Percentiles rank a stretch among this genome's conserved stretches.
Conservation (phyloP, 2,113 vertebrate species). For the Elephas maximus region DNA sequence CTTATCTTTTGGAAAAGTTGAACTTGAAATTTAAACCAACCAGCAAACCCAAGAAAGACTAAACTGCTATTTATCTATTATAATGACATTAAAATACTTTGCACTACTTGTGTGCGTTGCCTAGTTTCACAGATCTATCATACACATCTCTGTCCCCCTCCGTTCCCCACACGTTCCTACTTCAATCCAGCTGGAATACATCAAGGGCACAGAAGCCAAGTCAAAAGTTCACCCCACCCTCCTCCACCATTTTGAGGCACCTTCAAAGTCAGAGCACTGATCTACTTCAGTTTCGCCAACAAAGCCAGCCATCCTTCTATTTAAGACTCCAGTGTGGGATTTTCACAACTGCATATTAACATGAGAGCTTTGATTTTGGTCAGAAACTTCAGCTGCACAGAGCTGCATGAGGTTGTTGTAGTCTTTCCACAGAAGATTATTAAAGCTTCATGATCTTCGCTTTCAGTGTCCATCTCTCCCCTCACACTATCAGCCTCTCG, state of each 20-base stretch:
- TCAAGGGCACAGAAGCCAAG: constrained; percentile 89
- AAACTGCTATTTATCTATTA: constrained; percentile 74
- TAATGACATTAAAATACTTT: constrained; percentile 73
- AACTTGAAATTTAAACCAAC: constrained; percentile 63
- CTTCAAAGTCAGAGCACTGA: constrained; percentile 88
- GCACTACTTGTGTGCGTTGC: constrained; percentile 74
- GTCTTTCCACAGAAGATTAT: constrained; percentile 80
- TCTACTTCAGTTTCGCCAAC: constrained; percentile 85
- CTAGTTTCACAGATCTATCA: constrained; percentile 76
- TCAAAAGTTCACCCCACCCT: constrained; percentile 89
- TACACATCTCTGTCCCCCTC: constrained; percentile 77
- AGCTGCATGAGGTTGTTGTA: constrained; percentile 80
- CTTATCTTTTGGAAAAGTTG: constrained; percentile 68
- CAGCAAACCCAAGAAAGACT: constrained; percentile 53
- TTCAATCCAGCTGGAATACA: constrained; percentile 88
- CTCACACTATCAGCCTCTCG: constrained; percentile 57
- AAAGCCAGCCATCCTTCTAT: constrained; percentile 86
- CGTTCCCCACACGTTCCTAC: constrained; percentile 81
- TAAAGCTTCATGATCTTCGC: constrained; percentile 79
- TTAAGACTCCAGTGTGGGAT: constrained; percentile 84
- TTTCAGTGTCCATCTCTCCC: constrained; percentile 54
- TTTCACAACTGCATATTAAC: constrained; percentile 87
- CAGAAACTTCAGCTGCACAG: constrained; percentile 83
- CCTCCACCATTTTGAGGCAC: constrained; percentile 89
- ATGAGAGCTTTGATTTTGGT: constrained; percentile 86